A percentile compares a stretch with the other conserved stretches of the same genome.
Conservation (phyloP, 1,140 invertebrate genomes). For the Planococcus citri region DNA sequence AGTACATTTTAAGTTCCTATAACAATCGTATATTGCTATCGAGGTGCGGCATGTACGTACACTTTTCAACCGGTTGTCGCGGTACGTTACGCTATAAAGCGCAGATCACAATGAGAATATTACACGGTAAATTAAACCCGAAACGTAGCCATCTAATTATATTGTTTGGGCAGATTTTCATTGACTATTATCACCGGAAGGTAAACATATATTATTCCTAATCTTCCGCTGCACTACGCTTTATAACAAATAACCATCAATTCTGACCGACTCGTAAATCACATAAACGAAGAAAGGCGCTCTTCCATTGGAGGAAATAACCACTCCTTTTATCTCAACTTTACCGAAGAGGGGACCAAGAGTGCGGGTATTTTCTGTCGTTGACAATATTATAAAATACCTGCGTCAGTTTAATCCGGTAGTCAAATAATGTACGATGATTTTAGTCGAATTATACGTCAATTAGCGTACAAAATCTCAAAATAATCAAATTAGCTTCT, state of each 20-base stretch:
- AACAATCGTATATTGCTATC: constrained; percentile 1
- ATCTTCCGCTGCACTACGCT: background rate
- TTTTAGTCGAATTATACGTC: too few species aligned
- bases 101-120: constrained; percentile 10
- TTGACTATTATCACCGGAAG: constrained; percentile 11
- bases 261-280: background rate
- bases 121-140: constrained; percentile 18
- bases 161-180: constrained; percentile 10
- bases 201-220: background rate
- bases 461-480: too few species aligned
- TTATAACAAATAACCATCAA: background rate
- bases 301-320: background rate
- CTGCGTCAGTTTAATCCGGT: too few species aligned
- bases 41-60: background rate
- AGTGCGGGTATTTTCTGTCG: too few species aligned
- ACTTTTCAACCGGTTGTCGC: background rate
- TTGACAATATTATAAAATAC: too few species aligned
- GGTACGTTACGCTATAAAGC: background rate
- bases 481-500: too few species aligned
- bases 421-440: too few species aligned
- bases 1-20: background rate
- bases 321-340: background rate
- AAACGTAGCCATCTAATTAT: constrained; percentile 16
- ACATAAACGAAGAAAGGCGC: background rate
- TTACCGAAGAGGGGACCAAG: background rate